phyloP scores from a whole-genome alignment of 2,888 invertebrate species.

The Notodonta dromedarius region DNA sequence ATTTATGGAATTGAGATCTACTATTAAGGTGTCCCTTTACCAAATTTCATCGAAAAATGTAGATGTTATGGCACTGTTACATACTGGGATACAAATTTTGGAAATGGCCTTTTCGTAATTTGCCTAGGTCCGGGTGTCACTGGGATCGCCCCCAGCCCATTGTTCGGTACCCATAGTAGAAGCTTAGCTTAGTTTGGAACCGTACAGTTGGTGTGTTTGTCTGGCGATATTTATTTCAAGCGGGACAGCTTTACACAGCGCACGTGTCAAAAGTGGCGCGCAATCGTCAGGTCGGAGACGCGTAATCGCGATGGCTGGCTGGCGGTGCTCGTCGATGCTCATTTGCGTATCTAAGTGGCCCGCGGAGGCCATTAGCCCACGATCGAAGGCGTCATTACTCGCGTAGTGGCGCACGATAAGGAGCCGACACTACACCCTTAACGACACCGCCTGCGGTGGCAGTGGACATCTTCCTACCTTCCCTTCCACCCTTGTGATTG shows the following conservation, averaged over 20 bases:
- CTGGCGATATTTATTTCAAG: too few relatives aligned
- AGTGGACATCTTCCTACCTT: constrained; percentile 70
- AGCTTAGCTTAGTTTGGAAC: too few relatives aligned
- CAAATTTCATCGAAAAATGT: too few relatives aligned
- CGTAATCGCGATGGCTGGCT: constrained; percentile 60
- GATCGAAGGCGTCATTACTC: constrained; percentile 82
- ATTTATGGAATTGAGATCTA: too few relatives aligned
- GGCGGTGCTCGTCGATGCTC: constrained; percentile 73
- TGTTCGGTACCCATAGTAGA: too few relatives aligned
- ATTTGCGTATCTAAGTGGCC: constrained; percentile 84
- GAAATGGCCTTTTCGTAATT: too few relatives aligned
- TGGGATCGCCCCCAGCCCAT: too few relatives aligned
- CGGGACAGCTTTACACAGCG: constrained; percentile 14
- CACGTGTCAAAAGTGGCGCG: constrained; percentile 23
- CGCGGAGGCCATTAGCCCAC: constrained; percentile 80
- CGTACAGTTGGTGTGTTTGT: too few relatives aligned
- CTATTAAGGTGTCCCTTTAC: too few relatives aligned
- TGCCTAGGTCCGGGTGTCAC: too few relatives aligned
- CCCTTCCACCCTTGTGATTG: constrained; percentile 43
- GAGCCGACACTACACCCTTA: constrained; percentile 67
- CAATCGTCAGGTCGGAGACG: constrained; percentile 51
- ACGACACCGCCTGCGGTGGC: constrained; percentile 64
- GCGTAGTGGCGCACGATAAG: constrained; percentile 77
- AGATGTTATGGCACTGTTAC: too few relatives aligned
- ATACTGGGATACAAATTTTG: too few relatives aligned